phyloP scores from a whole-genome alignment of 1,140 invertebrate species.

The Drosophila leontia region DNA sequence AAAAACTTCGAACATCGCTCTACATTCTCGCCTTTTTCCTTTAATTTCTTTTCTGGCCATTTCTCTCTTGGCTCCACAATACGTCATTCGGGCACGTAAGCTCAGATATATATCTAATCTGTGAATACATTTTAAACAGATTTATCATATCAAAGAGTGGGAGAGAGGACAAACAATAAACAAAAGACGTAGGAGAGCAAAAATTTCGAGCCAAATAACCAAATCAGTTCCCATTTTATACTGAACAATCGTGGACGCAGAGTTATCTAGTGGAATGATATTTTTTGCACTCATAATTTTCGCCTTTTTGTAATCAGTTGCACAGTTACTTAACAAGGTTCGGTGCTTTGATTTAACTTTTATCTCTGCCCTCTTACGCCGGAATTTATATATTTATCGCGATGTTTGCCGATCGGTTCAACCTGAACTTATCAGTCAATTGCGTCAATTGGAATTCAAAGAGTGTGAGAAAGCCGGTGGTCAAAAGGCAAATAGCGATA shows the following conservation, averaged over 20 bases:
- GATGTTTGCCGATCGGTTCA: constrained; percentile 26
- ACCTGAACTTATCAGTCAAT: constrained; percentile 27
- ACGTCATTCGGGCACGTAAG: constrained; percentile 45
- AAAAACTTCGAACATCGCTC: constrained; percentile 23
- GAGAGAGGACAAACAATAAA: constrained; percentile 47
- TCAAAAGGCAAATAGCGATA: not conserved
- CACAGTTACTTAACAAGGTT: constrained; percentile 29
- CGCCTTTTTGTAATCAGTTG: constrained; percentile 9
- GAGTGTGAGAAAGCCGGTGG: not conserved
- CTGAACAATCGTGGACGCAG: constrained; percentile 44
- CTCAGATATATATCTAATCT: constrained; percentile 67
- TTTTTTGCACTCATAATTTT: constrained; percentile 10
- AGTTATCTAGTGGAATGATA: constrained; percentile 9
- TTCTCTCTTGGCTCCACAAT: not conserved
- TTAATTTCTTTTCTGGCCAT: constrained; percentile 29
- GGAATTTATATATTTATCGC: constrained; percentile 30
- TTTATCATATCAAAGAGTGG: constrained; percentile 67
- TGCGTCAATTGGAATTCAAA: constrained; percentile 42
- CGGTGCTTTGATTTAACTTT: constrained; percentile 16
- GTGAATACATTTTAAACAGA: constrained; percentile 53
- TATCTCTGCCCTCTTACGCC: constrained; percentile 6
- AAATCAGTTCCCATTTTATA: constrained; percentile 63
- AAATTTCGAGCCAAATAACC: not conserved
- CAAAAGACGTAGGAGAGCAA: constrained; percentile 39
- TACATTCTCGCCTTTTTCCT: not conserved